Base-by-base conservation (phyloP, 2,888 invertebrate species). In the Laspeyria flexula region DNA sequence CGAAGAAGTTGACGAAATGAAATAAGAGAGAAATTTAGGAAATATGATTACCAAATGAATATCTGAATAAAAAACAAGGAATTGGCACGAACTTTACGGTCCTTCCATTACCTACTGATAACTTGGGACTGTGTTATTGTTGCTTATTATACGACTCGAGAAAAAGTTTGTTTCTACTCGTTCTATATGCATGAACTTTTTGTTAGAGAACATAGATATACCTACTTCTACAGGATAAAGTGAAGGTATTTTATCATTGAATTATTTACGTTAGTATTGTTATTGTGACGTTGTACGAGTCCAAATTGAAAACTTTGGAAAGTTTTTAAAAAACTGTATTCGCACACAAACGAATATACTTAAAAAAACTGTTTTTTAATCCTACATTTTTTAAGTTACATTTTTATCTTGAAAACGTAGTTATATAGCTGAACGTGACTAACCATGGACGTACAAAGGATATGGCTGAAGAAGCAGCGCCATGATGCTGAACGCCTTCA, bases 161-260 rank as follows among this genome's bases (percentile, higher is more conserved):
- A 46, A 16, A 40, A 42, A 45, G 30, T 45, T 47, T 12, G 11
- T 43, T 35, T 41, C 13, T 18, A 27, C 38, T 46, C 37, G 33
- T 52, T 52, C 29, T 37, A 33, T 52, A 52, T 52, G 45, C 51
- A 52, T 52, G 45, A 46, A 52, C 38, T 52, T 46, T 45, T 46
- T 42, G 41, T 42, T 21, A 37, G 41, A 37, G 25, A 30, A 44
- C 34, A 41, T 23, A 23, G 12, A 21, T 18, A 3, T 16, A 42
- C 37, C 46, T 38, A 38, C 38, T 29, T 45, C 51, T 52, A 51
- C 21, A 31, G 23, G n/a, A n/a, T n/a, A n/a, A n/a, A n/a, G n/a
- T n/a, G n/a, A n/a, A n/a, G 38, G 41, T 42, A 37, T 31, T 25
- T 6, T 25, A 25, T 25, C 25, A 25, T 25, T 7, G 9, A 3